Base-by-base conservation (phyloP, 2,888 invertebrate species). In the Danaus chrysippus region DNA sequence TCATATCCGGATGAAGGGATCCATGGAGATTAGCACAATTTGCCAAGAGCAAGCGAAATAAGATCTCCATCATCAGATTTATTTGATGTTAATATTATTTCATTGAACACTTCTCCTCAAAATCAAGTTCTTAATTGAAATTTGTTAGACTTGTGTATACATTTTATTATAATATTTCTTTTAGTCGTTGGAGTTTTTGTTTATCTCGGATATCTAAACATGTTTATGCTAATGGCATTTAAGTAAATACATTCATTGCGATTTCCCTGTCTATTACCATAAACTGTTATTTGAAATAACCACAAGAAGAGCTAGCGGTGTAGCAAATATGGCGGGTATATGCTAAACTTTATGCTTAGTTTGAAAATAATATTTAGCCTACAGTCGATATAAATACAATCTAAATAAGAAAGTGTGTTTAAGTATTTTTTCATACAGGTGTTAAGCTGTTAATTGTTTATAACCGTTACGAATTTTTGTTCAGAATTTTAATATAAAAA, bases 11-110 rank as follows among this genome's bases (percentile, higher is more conserved):
- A 78, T 73, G 76, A 67, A 78, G 79, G 83, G 83, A 81, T 78
- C 67, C 69, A 68, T 76, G 72, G 75, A 81, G 84, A 87, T 86
- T 85, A 81, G 74, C 72, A 76, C 82, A 88, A 87, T 87, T 87
- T 84, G 85, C 83, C 83, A 82, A 81, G 75, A 72, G 69, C 75
- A 74, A 77, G 73, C 75, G 76, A 84, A 84, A 81, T 77, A 79
- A 79, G 81, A 82, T 83, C 17, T 10, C 10, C 49, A 49, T 17
- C 12, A 15, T 75, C 65, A 62, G 46, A 46, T 64, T 62, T 70
- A 65, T 70, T 70, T 70, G 71, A 15, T 13, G 10, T 17, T 49
- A 49, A 17, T 49, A 34, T 5, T 34, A 34, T 34, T 34, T 34
- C 23, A 34, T 6, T 34, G 3, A 6, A 34, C 23, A 34, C 23